Evolutionary conservation across 2,113 vertebrate species (phyloP).

Genomic region (Cariama cristata): DNA sequence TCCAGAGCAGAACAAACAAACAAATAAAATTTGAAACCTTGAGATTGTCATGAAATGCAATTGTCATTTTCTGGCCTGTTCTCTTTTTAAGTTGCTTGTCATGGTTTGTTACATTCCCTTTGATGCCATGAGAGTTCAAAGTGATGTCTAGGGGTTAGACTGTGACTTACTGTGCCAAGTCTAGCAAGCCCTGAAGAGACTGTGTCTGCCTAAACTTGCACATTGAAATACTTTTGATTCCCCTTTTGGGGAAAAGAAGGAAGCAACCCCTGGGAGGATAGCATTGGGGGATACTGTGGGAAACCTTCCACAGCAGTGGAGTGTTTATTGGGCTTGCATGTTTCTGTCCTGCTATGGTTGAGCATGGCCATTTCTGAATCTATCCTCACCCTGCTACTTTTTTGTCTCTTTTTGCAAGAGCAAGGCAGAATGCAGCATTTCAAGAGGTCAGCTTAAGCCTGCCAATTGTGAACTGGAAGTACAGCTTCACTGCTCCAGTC

Average conservation of each 20-base stretch:
- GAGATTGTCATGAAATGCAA: constrained; percentile 33
- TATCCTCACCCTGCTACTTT: not conserved
- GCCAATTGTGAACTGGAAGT: not conserved
- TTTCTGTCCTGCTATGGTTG: not conserved
- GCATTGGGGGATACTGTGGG: not conserved
- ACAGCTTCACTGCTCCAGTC: not conserved
- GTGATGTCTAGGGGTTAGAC: constrained; percentile 47
- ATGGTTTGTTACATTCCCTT: constrained; percentile 59
- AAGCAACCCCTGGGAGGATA: not conserved
- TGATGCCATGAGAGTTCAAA: constrained; percentile 62
- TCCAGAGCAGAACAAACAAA: constrained; percentile 44
- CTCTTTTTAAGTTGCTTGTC: constrained; percentile 56
- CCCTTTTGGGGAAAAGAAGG: not conserved
- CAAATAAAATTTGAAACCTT: constrained; percentile 59
- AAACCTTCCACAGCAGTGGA: not conserved
- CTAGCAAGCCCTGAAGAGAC: constrained; percentile 25
- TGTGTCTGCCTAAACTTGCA: constrained; percentile 24
- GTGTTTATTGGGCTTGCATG: not conserved
- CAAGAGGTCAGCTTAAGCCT: not conserved
- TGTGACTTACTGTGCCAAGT: constrained; percentile 53
- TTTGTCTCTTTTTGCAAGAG: not conserved
- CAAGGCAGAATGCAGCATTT: not conserved
- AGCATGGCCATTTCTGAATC: not conserved
- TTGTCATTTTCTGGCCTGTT: constrained; percentile 52
- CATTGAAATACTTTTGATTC: constrained; percentile 34